Percentiles rank a stretch among this genome's conserved stretches.
phyloP scores from a whole-genome alignment of 2,113 vertebrate species.

The Phalacrocorax brasilianus region DNA sequence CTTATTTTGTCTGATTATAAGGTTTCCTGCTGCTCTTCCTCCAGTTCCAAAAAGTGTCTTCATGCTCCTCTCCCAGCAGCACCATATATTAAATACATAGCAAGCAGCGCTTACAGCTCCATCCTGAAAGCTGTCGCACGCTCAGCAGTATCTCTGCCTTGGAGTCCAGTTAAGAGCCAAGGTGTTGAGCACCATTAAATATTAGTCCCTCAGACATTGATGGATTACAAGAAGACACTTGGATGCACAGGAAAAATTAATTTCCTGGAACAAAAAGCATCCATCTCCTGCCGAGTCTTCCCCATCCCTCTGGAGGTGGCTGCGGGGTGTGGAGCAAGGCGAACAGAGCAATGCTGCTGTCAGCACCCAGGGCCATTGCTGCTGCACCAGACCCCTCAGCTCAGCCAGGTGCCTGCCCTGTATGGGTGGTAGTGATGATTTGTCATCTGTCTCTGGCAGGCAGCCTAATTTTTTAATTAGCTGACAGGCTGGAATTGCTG shows the following conservation, averaged over 20 bases:
- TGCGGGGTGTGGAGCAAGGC: neutral
- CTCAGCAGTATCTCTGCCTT: neutral
- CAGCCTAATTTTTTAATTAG: slow-evolving; percentile 35
- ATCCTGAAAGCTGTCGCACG: neutral
- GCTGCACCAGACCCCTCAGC: neutral
- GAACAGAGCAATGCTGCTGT: accelerated
- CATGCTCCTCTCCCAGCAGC: neutral
- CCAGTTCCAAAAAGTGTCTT: slow-evolving; percentile 21
- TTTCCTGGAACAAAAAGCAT: slow-evolving; percentile 21
- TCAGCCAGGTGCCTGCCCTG: neutral
- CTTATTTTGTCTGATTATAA: slow-evolving; percentile 40
- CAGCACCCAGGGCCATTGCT: neutral
- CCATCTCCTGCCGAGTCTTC: neutral
- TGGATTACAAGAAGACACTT: neutral
- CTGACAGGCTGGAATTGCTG: neutral
- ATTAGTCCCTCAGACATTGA: neutral
- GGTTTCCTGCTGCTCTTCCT: slow-evolving; percentile 21
- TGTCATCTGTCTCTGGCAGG: slow-evolving; percentile 1
- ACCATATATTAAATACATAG: neutral
- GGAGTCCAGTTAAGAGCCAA: neutral
- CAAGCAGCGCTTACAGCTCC: neutral
- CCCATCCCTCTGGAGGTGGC: neutral
- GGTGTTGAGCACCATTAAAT: neutral
- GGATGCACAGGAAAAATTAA: slow-evolving; percentile 5
- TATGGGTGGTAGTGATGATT: neutral